These are phyloP conservation scores for Lepidostoma basale DNA, from an alignment of 1,140 invertebrate genomes.

Conservation along the genomic window DNA sequence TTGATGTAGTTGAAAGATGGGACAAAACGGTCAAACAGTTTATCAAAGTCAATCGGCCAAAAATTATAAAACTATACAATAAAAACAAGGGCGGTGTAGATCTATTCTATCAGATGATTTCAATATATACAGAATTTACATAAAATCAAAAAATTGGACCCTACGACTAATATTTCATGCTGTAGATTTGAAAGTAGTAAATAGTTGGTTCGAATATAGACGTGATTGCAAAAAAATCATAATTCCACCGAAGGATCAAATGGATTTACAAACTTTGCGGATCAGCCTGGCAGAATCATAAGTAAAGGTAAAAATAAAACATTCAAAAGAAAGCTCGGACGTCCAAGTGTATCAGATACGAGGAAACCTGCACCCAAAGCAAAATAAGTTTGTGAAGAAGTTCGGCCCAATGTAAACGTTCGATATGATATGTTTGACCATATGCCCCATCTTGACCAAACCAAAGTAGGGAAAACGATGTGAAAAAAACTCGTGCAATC, in stretches of 20 bases:
- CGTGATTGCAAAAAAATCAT: background rate
- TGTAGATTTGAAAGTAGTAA: constrained; percentile 2
- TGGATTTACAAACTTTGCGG: background rate
- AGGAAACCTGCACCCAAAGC: background rate
- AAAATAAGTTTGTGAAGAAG: background rate
- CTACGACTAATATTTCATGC: constrained; percentile 6
- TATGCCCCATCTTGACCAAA: background rate
- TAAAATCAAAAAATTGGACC: constrained; percentile 6
- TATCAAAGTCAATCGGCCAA: too few species aligned
- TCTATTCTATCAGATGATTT: background rate
- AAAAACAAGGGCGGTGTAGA: constrained; percentile 1
- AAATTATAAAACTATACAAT: constrained; percentile 13
- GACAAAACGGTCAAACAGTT: too few species aligned
- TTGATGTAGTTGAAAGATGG: too few species aligned
- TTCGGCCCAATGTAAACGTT: background rate
- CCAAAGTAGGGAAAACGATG: background rate
- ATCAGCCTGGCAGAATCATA: background rate
- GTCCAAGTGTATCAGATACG: background rate
- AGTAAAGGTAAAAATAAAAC: background rate
- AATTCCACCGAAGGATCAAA: background rate
- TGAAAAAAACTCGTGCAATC: background rate
- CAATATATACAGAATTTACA: constrained; percentile 1
- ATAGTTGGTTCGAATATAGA: constrained; percentile 13
- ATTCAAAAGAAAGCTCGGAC: background rate
- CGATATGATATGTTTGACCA: background rate